Evolutionary conservation across 1,140 invertebrate genomes (phyloP).

Genomic region (Tetramorium alpestre): DNA sequence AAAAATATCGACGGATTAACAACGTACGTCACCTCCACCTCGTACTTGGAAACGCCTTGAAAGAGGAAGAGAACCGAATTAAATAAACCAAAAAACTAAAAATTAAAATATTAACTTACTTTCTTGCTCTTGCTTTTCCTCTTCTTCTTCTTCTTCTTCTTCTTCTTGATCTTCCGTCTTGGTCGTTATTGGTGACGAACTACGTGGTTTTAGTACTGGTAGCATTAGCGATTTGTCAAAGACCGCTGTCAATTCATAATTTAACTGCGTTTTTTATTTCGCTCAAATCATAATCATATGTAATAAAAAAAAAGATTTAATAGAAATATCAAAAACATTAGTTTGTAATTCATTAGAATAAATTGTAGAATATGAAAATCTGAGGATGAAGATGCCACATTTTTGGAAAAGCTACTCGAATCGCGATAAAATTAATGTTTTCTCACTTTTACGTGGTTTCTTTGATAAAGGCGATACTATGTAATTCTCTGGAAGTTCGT

Average conservation of each 20-base stretch:
- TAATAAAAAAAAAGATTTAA: background rate
- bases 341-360: background rate
- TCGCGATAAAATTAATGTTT: background rate
- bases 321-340: background rate
- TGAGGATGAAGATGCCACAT: background rate
- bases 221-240: background rate
- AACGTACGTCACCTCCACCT: constrained; percentile 88
- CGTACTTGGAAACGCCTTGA: constrained; percentile 80
- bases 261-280: background rate
- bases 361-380: background rate
- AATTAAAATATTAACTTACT: constrained; percentile 8
- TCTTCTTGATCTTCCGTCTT: background rate
- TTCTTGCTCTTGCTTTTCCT: background rate
- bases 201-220: background rate
- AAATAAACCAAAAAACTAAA: background rate
- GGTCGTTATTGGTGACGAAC: background rate
- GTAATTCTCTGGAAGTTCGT: constrained; percentile 75
- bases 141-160: background rate
- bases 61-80: constrained; percentile 38
- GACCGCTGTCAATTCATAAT: background rate
- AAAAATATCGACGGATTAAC: constrained; percentile 90
- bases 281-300: background rate
- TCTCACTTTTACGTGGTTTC: constrained; percentile 56
- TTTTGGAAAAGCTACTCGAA: background rate
- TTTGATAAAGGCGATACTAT: constrained; percentile 67